Evolutionary conservation across 37 sponge, comb jelly and placozoan species (phyloP).

Genomic region (Mnemiopsis leidyi): DNA sequence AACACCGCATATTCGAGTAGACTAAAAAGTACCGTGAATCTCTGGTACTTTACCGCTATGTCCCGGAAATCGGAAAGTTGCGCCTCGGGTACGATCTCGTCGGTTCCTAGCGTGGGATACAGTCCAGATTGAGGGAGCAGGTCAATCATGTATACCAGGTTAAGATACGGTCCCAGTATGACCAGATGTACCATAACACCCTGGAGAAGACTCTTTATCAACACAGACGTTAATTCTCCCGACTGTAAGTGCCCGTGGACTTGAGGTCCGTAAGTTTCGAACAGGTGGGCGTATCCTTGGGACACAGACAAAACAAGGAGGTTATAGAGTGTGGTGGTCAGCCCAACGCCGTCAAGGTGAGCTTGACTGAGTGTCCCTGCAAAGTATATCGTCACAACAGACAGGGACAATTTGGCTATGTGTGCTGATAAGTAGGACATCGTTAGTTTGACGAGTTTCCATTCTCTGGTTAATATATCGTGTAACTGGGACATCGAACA

Average conservation of each 20-base stretch:
- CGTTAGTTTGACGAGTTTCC: not conserved
- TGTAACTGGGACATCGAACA: too few species aligned
- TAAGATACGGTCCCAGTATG: not conserved
- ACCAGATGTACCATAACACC: not conserved
- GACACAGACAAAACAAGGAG: not conserved
- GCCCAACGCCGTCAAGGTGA: constrained; percentile 21
- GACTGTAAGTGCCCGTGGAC: not conserved
- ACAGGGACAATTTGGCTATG: not conserved
- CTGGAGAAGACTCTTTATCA: not conserved
- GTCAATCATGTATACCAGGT: not conserved
- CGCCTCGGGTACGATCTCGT: too few species aligned
- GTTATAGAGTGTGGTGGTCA: not conserved
- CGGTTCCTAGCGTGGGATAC: not conserved
- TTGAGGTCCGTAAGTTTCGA: constrained; percentile 30
- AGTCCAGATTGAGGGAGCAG: not conserved
- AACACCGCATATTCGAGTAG: not conserved
- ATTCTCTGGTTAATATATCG: not conserved
- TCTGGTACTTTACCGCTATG: not conserved
- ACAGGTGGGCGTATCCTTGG: not conserved
- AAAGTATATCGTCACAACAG: not conserved
- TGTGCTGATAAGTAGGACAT: not conserved
- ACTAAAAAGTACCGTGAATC: not conserved
- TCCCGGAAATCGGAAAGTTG: constrained; percentile 33
- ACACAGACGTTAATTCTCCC: not conserved
- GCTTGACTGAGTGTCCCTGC: not conserved